phyloP scores from a whole-genome alignment of 2,797 vertebrate genomes.

The Ibycter americanus region DNA sequence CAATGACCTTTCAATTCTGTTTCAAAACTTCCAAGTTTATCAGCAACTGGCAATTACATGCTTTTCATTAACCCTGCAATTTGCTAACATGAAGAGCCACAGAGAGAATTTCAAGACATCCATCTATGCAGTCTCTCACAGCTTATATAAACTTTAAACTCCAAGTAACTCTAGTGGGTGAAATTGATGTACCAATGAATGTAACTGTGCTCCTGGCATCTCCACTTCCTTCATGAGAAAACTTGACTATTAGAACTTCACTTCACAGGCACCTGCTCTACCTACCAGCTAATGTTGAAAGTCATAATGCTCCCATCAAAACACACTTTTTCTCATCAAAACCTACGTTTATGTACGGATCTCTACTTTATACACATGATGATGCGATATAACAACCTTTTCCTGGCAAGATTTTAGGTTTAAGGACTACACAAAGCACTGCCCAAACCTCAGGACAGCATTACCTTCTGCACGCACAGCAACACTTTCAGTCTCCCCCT shows the following conservation, averaged over 20 bases:
- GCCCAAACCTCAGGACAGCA: not conserved
- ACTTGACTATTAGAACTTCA: not conserved
- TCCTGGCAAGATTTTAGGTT: not conserved
- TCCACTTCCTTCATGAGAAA: not conserved
- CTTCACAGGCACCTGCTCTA: not conserved
- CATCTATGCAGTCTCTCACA: not conserved
- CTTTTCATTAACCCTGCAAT: constrained; percentile 13
- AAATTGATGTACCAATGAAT: not conserved
- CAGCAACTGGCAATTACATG: not conserved
- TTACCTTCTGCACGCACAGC: accelerated
- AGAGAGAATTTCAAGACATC: not conserved
- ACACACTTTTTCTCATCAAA: not conserved
- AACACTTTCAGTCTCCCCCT: not conserved
- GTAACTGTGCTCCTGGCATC: not conserved
- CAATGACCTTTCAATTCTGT: constrained; percentile 36
- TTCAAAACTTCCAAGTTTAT: constrained; percentile 33
- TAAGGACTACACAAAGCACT: not conserved
- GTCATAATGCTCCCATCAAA: not conserved
- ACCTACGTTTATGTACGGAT: not conserved
- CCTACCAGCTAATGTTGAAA: not conserved
- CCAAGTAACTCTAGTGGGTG: not conserved
- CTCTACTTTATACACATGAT: not conserved
- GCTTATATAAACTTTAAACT: not conserved
- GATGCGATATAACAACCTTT: not conserved
- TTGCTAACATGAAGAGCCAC: not conserved